Evolutionary conservation across 2,888 invertebrate species (phyloP), one percentile per base, ranked within the genome.

Genomic region (Ophraella communa): DNA sequence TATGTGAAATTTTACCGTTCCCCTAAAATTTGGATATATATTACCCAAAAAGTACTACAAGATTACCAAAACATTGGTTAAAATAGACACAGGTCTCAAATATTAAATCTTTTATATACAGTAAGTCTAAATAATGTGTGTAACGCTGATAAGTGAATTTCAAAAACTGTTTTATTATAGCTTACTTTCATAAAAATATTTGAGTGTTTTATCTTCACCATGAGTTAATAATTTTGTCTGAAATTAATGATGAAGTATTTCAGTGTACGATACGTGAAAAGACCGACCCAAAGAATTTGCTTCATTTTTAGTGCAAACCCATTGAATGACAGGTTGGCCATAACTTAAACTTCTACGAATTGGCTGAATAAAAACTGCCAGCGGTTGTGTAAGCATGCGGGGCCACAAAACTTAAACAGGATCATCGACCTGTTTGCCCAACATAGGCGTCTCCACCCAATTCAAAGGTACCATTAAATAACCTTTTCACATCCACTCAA

Each of bases 361-460:
- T 73, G 69, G 73, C 64, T 73, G 73, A 69, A 74, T 76, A 78
- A 78, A 49, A 78, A 78, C 71, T 75, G 73, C 73, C 71, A 74
- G 74, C 75, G 76, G 73, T 75, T 76, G 74, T 78, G 71, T 74
- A 73, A 77, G 76, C 73, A 78, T 75, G 75, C 75, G 74, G 74
- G 73, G 73, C 76, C 76, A 74, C 65, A 66, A 67, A 73, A 60
- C 52, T 51, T 57, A 47, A 24, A 71, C 70, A 75, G 72, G 78
- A 77, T 73, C 78, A 77, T 78, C 78, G 78, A 78, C 78, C 78
- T 75, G 73, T 60, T 68, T 64, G 66, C 51, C 65, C 27, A 57
- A 33, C 65, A 65, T 61, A 3, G 61, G 57, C 65, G 65, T 57
- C 30, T 39, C 39, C 17, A 14, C 17, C 39, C 17, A 39, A 14